Evolutionary conservation across 2,113 vertebrate species (phyloP).

Genomic region (Alouatta palliata): DNA sequence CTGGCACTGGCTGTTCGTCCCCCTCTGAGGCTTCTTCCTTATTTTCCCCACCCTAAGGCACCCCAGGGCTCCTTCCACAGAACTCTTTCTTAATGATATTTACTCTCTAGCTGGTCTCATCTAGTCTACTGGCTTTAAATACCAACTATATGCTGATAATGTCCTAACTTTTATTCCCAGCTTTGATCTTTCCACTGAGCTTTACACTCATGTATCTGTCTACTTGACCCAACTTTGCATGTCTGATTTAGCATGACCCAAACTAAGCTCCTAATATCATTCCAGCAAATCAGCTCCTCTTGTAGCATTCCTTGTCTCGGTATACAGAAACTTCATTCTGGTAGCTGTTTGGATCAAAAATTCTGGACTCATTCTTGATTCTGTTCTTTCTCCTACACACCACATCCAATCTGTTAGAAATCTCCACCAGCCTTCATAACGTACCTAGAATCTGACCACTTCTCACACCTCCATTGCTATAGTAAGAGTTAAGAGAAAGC

Average conservation of each 20-base stretch:
- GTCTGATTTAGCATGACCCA: not conserved
- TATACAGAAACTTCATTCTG: not conserved
- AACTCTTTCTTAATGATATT: not conserved
- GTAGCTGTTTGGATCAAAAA: not conserved
- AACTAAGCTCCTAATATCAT: not conserved
- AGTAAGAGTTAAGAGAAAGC: not conserved
- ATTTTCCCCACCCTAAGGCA: not conserved
- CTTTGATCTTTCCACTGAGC: not conserved
- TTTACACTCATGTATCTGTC: not conserved
- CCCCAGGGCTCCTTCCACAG: not conserved
- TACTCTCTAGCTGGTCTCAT: not conserved
- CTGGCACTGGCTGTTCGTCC: not conserved
- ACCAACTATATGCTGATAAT: not conserved
- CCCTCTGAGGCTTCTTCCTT: not conserved
- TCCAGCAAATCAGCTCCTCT: not conserved
- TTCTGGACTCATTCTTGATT: not conserved
- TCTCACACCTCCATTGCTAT: not conserved
- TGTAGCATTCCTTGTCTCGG: not conserved
- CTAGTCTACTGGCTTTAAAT: not conserved
- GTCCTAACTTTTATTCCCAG: conserved; percentile 4
- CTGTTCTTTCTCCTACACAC: not conserved
- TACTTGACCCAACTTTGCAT: not conserved
- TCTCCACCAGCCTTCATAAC: not conserved
- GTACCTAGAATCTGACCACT: not conserved
- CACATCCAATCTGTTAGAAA: not conserved